Evolutionary conservation across 2,113 vertebrate genomes (phyloP).

Genomic region (Carettochelys insculpta): DNA sequence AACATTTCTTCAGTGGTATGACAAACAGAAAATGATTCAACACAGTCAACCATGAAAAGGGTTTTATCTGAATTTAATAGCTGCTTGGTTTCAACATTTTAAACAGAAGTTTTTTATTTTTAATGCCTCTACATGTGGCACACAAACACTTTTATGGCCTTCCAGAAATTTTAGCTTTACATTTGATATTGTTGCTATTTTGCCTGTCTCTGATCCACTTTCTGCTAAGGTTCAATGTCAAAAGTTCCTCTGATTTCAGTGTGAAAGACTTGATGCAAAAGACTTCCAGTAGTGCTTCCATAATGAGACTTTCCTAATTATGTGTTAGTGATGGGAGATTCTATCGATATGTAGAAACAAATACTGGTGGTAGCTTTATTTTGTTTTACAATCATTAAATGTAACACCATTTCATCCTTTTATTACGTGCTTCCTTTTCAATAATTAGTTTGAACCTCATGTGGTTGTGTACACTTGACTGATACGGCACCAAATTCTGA

Average conservation of each 20-base stretch:
- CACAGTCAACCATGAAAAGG: background rate
- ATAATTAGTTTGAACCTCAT: background rate
- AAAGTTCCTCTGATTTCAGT: background rate
- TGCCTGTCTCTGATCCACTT: background rate
- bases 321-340: background rate
- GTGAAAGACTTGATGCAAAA: background rate
- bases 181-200: background rate
- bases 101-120: background rate
- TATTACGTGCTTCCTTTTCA: background rate
- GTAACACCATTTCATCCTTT: conserved; percentile 1
- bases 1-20: background rate
- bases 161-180: background rate
- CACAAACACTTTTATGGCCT: background rate
- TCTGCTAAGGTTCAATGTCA: background rate
- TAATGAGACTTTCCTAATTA: background rate
- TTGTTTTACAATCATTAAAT: background rate
- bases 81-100: background rate
- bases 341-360: background rate
- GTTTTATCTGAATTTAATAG: background rate
- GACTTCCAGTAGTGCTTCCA: background rate
- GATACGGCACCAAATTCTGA: background rate
- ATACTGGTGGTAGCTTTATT: background rate
- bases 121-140: background rate
- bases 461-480: background rate
- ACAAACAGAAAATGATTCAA: background rate